phyloP scores from a whole-genome alignment of 2,113 vertebrate genomes.

The Coracopsis vasa region DNA sequence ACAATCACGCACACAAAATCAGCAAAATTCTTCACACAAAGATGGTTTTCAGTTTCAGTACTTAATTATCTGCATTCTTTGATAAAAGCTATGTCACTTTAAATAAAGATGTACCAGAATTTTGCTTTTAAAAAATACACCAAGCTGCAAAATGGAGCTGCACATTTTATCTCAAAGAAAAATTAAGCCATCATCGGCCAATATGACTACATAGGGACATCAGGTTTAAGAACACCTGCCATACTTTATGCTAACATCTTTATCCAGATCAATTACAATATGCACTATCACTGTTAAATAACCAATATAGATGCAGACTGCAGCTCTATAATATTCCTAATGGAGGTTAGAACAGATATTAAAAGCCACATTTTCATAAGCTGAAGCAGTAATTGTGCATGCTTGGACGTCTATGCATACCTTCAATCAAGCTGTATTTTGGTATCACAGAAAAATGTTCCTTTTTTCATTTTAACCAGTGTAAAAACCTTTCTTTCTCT shows the following conservation, averaged over 20 bases:
- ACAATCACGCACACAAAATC: conserved; percentile 73
- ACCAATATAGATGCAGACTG: conserved; percentile 53
- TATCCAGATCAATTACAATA: conserved; percentile 55
- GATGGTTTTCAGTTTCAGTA: conserved; percentile 35
- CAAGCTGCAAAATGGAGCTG: background rate
- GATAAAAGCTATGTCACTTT: conserved; percentile 45
- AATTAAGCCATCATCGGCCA: conserved; percentile 48
- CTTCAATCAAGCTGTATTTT: conserved; percentile 40
- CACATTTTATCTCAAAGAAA: conserved; percentile 29
- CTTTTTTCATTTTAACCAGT: conserved; percentile 37
- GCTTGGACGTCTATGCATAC: background rate
- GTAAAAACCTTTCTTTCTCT: background rate
- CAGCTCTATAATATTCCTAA: conserved; percentile 54
- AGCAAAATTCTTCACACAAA: conserved; percentile 62
- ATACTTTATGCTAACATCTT: conserved; percentile 27
- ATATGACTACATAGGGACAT: background rate
- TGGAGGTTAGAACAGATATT: conserved; percentile 42
- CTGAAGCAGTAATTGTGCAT: background rate
- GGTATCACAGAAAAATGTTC: background rate
- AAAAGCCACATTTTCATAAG: conserved; percentile 41
- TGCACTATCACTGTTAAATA: conserved; percentile 46
- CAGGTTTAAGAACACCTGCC: conserved; percentile 27
- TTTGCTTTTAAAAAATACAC: conserved; percentile 15
- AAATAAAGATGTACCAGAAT: conserved; percentile 29
- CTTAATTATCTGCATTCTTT: conserved; percentile 67